Evolutionary conservation across 2,888 invertebrate species (phyloP), one percentile per base, ranked within the genome.

Genomic region (Bombylius discolor): DNA sequence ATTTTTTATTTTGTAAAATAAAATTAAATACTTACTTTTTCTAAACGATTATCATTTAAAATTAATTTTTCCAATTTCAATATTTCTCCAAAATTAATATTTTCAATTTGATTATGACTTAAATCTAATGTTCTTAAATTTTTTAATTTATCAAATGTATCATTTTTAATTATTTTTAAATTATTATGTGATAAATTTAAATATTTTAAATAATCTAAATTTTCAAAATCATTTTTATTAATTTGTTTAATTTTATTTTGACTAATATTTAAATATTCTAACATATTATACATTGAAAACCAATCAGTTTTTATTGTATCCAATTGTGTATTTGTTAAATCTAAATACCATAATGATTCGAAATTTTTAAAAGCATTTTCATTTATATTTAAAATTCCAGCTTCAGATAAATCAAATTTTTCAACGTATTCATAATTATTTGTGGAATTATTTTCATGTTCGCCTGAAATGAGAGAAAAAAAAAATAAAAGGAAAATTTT

Each of bases 151-250:
- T 62, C 61, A 57, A 70, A 60, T 1, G 67, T 57, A 47, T 66
- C 61, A 0, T 33, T 6, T 34, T 67, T 63, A 7, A 69, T 55
- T 0, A 54, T 51, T 45, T 49, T 49, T 33, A 72, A 53, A 1
- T 58, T 33, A 54, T 72, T 72, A 36, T 66, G 57, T 4, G 71
- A 66, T 45, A 73, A 66, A 60, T 71, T 69, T 0, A 65, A 66
- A 53, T 60, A 59, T 57, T 63, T 62, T 57, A 72, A 45, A 42
- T 65, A 60, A 5, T 48, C 56, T 12, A 72, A 57, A 45, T 62
- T 62, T 34, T 48, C 56, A 49, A 69, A 58, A 42, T 63, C 56
- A 13, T 62, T 61, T 14, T 59, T 61, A n/a, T 58, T 61, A 34
- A 72, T 53, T 4, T 51, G 34, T 5, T 53, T 34, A 44, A 72